Base-by-base conservation (phyloP, 1,140 invertebrate species). In the Procambarus virginalis region DNA sequence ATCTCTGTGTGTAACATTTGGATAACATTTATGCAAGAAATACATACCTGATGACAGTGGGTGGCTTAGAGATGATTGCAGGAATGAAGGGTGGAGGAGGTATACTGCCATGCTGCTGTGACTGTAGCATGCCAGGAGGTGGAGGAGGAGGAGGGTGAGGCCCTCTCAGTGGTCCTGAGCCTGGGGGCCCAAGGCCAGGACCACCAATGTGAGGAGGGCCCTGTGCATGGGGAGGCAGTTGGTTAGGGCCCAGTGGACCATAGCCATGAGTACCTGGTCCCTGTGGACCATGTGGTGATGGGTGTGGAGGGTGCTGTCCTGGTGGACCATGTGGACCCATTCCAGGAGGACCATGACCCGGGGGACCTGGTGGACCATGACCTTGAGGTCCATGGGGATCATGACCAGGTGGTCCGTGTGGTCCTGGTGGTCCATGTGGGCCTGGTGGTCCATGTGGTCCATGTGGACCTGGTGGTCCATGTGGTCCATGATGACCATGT, bases 51-150 rank as follows among this genome's bases (percentile, higher is more conserved):
- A 89, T 89, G 45, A 89, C 60, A 17, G 88, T 51, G 34, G 88
- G 88, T 34, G 88, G 80, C 22, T 89, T 89, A 6, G 75, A 76
- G 49, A 89, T 89, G 22, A 89, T 51, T n/a, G 88, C 45, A 34
- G 88, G 88, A 5, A 89, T 60, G 46, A 89, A 89, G 51, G 88
- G 88, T 51, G 88, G 4, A 48, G 45, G 45, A 48, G 81, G 48
- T 17, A 78, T 8, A n/a, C 4, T 45, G n/a, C 80, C 86, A 9
- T 84, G 81, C 45, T 84, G 82, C 3, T 84, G 88, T 34, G 84
- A 81, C 2, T 70, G 17, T 34, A 89, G 10, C 34, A 89, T 58
- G 0, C 77, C 86, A 17, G 85, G 77, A 12, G 88, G 75, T 34
- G 88, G 88, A 49, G 88, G 88, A 14, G 88, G 88, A 34, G 81